phyloP scores from a whole-genome alignment of 2,113 vertebrate genomes.

The Plecotus auritus region DNA sequence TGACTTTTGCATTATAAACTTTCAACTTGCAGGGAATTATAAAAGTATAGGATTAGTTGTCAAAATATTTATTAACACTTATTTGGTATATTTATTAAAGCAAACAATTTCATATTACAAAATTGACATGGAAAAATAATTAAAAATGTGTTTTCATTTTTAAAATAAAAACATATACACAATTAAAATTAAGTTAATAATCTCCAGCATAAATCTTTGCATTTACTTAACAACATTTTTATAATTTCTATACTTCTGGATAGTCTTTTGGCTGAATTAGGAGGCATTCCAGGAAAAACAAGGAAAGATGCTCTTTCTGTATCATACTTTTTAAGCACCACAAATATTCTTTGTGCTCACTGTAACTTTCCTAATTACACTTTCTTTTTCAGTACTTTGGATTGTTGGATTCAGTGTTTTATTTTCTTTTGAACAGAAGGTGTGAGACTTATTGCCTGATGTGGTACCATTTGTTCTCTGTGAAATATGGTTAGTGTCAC shows the following conservation, averaged over 20 bases:
- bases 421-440: conserved; percentile 38
- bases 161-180: background rate
- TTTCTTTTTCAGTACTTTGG: background rate
- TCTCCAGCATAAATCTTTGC: background rate
- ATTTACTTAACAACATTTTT: background rate
- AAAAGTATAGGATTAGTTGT: background rate
- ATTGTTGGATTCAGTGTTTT: background rate
- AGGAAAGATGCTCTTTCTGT: background rate
- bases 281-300: background rate
- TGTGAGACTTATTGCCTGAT: conserved; percentile 63
- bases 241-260: background rate
- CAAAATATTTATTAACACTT: background rate
- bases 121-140: background rate
- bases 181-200: background rate
- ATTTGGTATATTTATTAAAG: background rate
- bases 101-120: background rate
- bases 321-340: background rate
- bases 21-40: background rate
- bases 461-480: conserved; percentile 59
- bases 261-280: background rate
- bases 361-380: conserved; percentile 8
- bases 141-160: background rate
- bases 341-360: background rate
- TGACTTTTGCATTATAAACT: background rate
- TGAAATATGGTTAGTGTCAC: conserved; percentile 60